Evolutionary conservation across 2,797 vertebrate genomes (phyloP).

Genomic region (Sibirionetta formosa): DNA sequence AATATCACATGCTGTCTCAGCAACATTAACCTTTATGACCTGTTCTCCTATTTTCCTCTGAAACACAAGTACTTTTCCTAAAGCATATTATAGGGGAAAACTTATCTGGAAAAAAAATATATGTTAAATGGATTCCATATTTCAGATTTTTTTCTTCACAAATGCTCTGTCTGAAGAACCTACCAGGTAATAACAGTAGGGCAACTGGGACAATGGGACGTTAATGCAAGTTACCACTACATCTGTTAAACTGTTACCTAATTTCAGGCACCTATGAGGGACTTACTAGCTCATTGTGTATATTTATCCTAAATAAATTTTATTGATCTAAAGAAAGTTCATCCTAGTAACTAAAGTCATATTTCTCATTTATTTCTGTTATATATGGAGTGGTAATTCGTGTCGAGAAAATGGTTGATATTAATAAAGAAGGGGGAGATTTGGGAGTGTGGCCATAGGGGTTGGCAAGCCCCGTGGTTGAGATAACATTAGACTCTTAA

Average conservation of each 20-base stretch:
- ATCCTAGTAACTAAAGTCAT: neutral
- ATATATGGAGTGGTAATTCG: too few relatives aligned
- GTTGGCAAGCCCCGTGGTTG: too few relatives aligned
- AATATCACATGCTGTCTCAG: neutral
- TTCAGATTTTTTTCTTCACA: neutral
- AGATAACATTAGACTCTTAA: too few relatives aligned
- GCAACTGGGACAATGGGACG: neutral
- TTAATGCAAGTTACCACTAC: neutral
- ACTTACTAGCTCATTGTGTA: neutral
- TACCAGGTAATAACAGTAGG: neutral
- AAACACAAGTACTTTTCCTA: neutral
- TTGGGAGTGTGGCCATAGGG: too few relatives aligned
- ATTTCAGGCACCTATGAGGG: neutral
- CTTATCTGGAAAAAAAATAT: neutral
- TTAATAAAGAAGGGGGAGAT: too few relatives aligned
- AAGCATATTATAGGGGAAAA: neutral
- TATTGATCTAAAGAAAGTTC: neutral
- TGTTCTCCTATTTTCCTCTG: neutral
- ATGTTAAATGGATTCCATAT: neutral
- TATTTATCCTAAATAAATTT: neutral
- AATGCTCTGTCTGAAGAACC: neutral
- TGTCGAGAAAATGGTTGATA: too few relatives aligned
- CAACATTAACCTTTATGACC: accelerated
- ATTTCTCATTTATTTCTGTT: neutral
- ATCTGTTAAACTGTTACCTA: neutral